Evolutionary conservation across 2,888 invertebrate species (phyloP), one percentile per base, ranked within the genome.

Genomic region (Dicyrtomina minuta): DNA sequence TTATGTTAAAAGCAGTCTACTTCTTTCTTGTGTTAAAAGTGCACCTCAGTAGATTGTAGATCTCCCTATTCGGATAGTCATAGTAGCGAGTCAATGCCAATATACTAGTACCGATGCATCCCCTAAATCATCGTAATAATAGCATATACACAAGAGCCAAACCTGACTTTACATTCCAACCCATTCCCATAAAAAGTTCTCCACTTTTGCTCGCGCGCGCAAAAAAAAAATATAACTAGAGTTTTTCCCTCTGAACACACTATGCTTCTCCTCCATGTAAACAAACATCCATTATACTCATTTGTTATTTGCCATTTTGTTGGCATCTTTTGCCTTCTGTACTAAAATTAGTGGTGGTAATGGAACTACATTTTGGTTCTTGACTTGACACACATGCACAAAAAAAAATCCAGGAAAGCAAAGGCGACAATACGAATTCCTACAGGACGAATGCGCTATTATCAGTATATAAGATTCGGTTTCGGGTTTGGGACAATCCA

Each of bases 61-160:
- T 10, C 46, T 46, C 46, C 17, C 51, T 51, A n/a, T 51, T 17
- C 39, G 33, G 33, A n/a, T n/a, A n/a, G n/a, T n/a, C n/a, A n/a
- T n/a, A n/a, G n/a, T n/a, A n/a, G n/a, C n/a, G n/a, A n/a, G n/a
- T n/a, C n/a, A n/a, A n/a, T n/a, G n/a, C n/a, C n/a, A n/a, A n/a
- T n/a, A n/a, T 33, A 8, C 33, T 33, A 5, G 33, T 33, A 43
- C 4, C 39, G 8, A 22, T 20, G 15, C 13, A 65, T 65, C 64
- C 3, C 53, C 53, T 65, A 65, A 65, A 65, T 65, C 65, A 65
- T 65, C 65, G 55, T 65, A 65, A 65, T 65, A 65, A 65, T 53
- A 65, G 43, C 55, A 65, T 55, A 33, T 12, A 65, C 46, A 51
- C 5, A 15, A 33, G 17, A 58, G 41, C 33, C 12, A 41, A 46